Evolutionary conservation across 1,140 invertebrate genomes (phyloP), one percentile per base, ranked within the genome.

Genomic region (Notospermus geniculatus): DNA sequence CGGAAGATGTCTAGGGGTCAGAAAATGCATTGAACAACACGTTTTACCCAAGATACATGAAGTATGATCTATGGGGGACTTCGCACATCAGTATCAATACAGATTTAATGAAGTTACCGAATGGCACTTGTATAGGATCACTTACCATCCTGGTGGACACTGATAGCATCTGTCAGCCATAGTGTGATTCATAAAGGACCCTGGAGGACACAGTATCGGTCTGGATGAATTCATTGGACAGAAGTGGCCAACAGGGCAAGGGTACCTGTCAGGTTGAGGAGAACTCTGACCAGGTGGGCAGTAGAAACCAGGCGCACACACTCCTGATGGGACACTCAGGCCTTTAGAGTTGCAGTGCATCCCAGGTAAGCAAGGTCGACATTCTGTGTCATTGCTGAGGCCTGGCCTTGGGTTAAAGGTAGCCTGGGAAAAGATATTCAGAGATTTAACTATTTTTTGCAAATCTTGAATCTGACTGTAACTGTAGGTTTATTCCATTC

Each of bases 131-230:
- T n/a, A n/a, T n/a, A n/a, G n/a, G n/a, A n/a, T 36, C 32, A 36
- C 32, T 36, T 36, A 36, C 77, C 75, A 79, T 71, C 77, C 74
- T 11, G 59, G 65, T 17, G 72, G 74, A 60, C 77, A 79, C 27
- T 63, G 69, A 41, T 74, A 74, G 50, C 77, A 79, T 46, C 60
- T 59, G 15, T 62, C 54, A 0, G 65, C 74, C 62, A 67, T 63
- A 13, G 77, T 77, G 53, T 76, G 73, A 59, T 79, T 79, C 72
- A 76, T 77, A 64, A 67, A 76, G 13, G 74, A 77, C 11, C 76
- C 76, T 62, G 72, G 74, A 15, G 65, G 64, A 64, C 76, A 78
- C 15, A 71, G 74, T 2, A 68, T 66, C 2, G 76, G 76, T 28
- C 65, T 43, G 15, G 71, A 66, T 0, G 71, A 68, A 50, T 72